Base-by-base conservation (phyloP, 2,113 vertebrate species). In the Alligator mississippiensis region DNA sequence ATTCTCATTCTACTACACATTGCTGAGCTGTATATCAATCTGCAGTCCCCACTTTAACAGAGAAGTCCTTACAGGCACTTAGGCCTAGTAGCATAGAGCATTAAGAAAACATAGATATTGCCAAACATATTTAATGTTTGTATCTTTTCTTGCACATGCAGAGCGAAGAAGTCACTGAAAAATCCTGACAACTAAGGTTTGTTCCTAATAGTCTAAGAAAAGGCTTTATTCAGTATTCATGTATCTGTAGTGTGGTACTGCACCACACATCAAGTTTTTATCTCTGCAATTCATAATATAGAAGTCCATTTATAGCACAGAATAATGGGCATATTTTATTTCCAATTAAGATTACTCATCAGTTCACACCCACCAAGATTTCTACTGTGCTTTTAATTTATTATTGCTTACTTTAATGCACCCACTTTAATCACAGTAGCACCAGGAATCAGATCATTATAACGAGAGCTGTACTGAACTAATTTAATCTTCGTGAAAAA, bases 261-360 rank as follows among this genome's bases (percentile, higher is more conserved):
- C 7, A 95, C 11, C 60, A 94, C 76, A 84, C 47, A 94, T 85
- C 86, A 93, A 92, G 77, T 80, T 95, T 94, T 97, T 96, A 84
- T 94, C 89, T 94, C 75, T 96, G 75, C 84, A 91, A 90, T 96
- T 97, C 90, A 94, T 94, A 94, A 96, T 92, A 95, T 82, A 76
- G 79, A 93, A 88, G n/a, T 95, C 91, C 86, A 96, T 96, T 97
- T 97, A 96, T 96, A 97, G 91, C 63, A 93, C 89, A 93, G 92
- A 93, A 97, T 97, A 97, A 98, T 94, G 81, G 95, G 63, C 61
- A 93, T 87, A 96, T 97, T 98, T 98, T 96, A 97, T 95, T 96
- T 97, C 91, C 93, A 97, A 97, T 97, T 97, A 96, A 93, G 93
- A 97, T 98, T 98, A 96, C 94, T 98, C 97, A 98, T 97, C 93